Base-by-base conservation (phyloP, 2,113 vertebrate species). In the Pogonocichla stellata region DNA sequence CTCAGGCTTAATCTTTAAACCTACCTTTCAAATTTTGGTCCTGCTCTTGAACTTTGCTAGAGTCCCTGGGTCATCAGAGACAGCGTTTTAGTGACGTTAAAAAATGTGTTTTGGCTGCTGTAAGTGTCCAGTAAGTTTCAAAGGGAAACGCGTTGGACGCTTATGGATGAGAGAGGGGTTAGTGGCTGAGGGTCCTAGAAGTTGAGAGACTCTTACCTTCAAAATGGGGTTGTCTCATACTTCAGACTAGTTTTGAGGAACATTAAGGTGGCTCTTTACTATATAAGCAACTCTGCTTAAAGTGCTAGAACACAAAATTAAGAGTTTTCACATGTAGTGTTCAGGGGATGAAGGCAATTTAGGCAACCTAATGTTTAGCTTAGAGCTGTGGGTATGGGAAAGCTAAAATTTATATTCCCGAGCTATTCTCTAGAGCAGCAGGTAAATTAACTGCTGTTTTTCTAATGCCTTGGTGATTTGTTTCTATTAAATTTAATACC, bases 381-480 rank as follows among this genome's bases (percentile, higher is more conserved):
- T 23, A 56, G 82, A 92, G 34, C 34, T 94, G 31, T 28, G 70
- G 69, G 26, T 71, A 38, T 40, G 47, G 36, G 34, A 73, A 95
- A 80, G 65, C 15, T 61, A 5, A 75, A 65, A 67, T 82, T 83
- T 79, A 33, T 34, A 36, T 80, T 54, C 28, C 54, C 1, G 2
- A 78, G 31, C 33, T 92, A 12, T 73, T 65, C 14, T 78, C 56
- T 86, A 67, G 84, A 79, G 28, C 72, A 72, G 12, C 19, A 70
- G 22, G 28, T 73, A 72, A 64, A 93, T 81, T 58, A 92, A 29
- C 51, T 88, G 58, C 65, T 83, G 25, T 10, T 77, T 93, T 94
- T 80, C 43, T 67, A 88, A n/a, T 83, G 83, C 25, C 26, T 61
- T 42, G n/a, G 18, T 92, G 40, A 83, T 89, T 92, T 89, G 8